Evolutionary conservation across 2,797 vertebrate species (phyloP), one percentile per base, ranked within the genome.

Genomic region (Strix occidentalis): DNA sequence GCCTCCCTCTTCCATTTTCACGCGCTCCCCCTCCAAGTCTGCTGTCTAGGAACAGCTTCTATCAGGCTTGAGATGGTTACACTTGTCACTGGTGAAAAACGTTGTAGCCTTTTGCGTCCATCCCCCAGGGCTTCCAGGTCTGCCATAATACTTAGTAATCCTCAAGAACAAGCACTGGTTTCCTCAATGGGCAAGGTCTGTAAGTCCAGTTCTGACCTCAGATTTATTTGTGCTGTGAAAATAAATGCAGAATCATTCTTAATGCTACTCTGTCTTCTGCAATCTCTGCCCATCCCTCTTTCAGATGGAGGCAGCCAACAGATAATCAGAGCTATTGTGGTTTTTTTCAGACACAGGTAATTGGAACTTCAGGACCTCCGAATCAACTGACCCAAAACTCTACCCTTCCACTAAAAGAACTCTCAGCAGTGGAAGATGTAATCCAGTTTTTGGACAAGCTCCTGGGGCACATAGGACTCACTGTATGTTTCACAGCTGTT

Each of bases 1-100:
- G 70, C 50, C 33, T 74, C 28, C 37, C 33, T 46, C 4, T 3
- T 13, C 18, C 7, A 4, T 53, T 89, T 71, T 29, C 26, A 35
- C 21, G 69, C 0, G 0, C n/a, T 50, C 6, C 41, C 16, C 6
- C 35, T 56, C 39, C 51, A 20, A 37, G 24, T 58, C 37, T 76
- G n/a, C 81, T 83, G 9, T 74, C 88, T 50, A 64, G 94, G 84
- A 93, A 82, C 56, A 75, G 64, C n/a, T 83, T 83, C 46, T 60
- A 3, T 29, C 25, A 14, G 53, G 15, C 37, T 57, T 68, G 48
- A 66, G 48, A 18, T n/a, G 26, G 48, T 78, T 88, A 79, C 17
- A 54, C 17, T 54, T 58, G 14, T 69, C 41, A 11, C 35, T 35
- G 64, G 16, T 66, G 56, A 74, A 60, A 91, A 94, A 77, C 28